Evolutionary conservation across 2,888 invertebrate genomes (phyloP), one percentile per base, ranked within the genome.

Genomic region (Argyresthia goedartella): DNA sequence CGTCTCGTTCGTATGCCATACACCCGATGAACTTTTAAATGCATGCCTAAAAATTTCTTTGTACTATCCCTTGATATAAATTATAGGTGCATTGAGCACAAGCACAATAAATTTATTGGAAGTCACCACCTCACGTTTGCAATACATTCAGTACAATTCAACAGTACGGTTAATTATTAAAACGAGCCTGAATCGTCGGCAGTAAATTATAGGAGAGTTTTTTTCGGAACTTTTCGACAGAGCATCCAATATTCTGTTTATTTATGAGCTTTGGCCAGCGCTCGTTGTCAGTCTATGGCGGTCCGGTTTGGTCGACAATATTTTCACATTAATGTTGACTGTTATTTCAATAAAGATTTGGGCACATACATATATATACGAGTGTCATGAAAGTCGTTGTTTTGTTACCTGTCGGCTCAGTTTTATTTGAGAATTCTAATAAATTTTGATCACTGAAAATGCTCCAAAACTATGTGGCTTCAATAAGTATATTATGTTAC

Each of bases 191-290:
- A 74, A 80, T 78, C 71, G 66, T 65, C 70, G 81, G 71, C 75
- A 79, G 84, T 84, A 84, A 85, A 84, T 82, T 78, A 69, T 63
- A 71, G 71, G 68, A 71, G 69, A 73, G 76, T 76, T 73, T 61
- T 25, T 25, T 25, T 4, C 25, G 25, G 25, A 43, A 85, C 81
- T 85, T 84, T 84, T 76, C 77, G 77, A 81, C 84, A 72, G 72
- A 76, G 72, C 81, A 77, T 78, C 77, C 82, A 81, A 81, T 80
- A 79, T 63, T 65, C 76, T 81, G 81, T 84, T 85, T 85, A 85
- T 85, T 84, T 85, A 85, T 80, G 84, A 76, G 84, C 81, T 80
- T 81, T 80, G 67, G 73, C 73, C 68, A 69, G 67, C 72, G 67
- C 65, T 8, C 15, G 13, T 8, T 10, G 48, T 36, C 69, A 68